Evolutionary conservation across 1,140 invertebrate species (phyloP).

Genomic region (Lanistes nyassanus): DNA sequence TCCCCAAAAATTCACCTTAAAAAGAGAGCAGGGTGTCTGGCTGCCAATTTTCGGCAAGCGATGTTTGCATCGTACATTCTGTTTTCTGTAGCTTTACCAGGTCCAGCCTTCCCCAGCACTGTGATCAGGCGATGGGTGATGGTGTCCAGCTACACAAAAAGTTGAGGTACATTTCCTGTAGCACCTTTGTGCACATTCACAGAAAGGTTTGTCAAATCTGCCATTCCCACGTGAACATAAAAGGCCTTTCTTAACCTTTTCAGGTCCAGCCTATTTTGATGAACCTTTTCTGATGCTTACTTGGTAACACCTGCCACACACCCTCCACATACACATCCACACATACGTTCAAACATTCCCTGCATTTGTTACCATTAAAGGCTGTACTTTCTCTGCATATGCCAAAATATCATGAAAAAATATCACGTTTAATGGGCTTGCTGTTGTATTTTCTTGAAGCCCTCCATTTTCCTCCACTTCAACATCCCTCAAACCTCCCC

Average conservation of each 20-base stretch:
- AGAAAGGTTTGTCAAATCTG: background rate
- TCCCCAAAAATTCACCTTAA: slow-evolving; percentile 68
- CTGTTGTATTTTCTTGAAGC: too few species aligned
- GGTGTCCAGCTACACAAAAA: slow-evolving; percentile 72
- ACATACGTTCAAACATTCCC: too few species aligned
- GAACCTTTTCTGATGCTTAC: background rate
- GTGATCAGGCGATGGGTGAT: slow-evolving; percentile 84
- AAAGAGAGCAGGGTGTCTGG: slow-evolving; percentile 84
- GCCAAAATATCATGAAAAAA: too few species aligned
- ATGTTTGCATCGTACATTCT: slow-evolving; percentile 82
- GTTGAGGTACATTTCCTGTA: background rate
- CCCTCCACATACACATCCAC: too few species aligned
- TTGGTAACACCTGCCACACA: background rate
- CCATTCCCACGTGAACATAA: too few species aligned
- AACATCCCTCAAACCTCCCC: too few species aligned
- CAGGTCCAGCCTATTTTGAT: background rate
- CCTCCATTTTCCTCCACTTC: too few species aligned
- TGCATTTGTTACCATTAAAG: too few species aligned
- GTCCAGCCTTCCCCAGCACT: slow-evolving; percentile 75
- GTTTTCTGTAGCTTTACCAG: slow-evolving; percentile 75
- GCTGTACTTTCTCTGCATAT: too few species aligned
- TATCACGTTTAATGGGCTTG: too few species aligned
- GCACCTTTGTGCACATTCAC: background rate
- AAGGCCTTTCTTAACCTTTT: too few species aligned
- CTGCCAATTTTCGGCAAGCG: slow-evolving; percentile 83